Evolutionary conservation across 1,140 invertebrate genomes (phyloP).

Genomic region (Temnothorax longispinosus): DNA sequence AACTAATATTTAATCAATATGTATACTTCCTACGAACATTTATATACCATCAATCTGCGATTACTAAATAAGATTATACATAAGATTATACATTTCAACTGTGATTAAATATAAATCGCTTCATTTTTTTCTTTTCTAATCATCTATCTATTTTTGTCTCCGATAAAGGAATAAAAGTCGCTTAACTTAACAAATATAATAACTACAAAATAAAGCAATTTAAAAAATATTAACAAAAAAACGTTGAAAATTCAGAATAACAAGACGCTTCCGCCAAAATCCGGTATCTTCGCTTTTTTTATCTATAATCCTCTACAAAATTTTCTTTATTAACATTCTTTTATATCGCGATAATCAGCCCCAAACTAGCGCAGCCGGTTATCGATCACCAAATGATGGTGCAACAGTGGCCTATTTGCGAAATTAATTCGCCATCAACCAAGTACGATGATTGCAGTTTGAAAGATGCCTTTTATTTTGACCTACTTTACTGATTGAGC

Average conservation of each 20-base stretch:
- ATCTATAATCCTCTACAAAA: not conserved
- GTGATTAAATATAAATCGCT: constrained; percentile 7
- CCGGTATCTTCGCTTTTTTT: not conserved
- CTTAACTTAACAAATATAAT: not conserved
- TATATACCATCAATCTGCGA: not conserved
- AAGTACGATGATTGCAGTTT: constrained; percentile 9
- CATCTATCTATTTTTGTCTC: not conserved
- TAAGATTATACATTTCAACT: constrained; percentile 5
- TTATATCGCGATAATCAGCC: not conserved
- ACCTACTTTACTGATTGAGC: constrained; percentile 14
- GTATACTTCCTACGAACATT: not conserved
- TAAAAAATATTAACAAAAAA: constrained; percentile 9
- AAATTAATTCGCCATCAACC: constrained; percentile 16
- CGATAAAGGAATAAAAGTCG: not conserved
- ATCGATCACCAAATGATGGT: constrained; percentile 9
- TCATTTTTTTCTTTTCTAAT: not conserved
- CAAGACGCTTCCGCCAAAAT: not conserved
- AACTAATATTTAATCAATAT: not conserved
- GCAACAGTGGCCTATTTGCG: not conserved
- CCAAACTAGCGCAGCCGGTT: not conserved
- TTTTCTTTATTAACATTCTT: not conserved
- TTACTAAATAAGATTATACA: not conserved
- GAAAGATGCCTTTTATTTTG: constrained; percentile 23
- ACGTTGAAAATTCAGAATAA: constrained; percentile 10
- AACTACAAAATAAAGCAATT: too few relatives aligned